Percentiles rank a stretch among this genome's conserved stretches.
These are phyloP conservation scores for Enteromius radiatus DNA, from an alignment of 2,797 vertebrate genomes.

Conservation along the genomic window DNA sequence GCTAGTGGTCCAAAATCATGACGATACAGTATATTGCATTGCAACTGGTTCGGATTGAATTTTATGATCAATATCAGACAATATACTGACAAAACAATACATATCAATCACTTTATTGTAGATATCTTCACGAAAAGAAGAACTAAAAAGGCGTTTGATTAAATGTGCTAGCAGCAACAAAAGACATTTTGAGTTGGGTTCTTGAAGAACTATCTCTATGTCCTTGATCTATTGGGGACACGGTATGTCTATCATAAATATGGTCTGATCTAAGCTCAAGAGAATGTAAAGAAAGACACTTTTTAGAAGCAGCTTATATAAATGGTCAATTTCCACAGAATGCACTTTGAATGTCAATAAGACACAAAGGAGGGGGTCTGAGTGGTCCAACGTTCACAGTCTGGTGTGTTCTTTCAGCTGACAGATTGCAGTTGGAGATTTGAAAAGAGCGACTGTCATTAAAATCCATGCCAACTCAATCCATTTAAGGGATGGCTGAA, in stretches of 20 bases:
- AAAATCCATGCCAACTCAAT: slow-evolving; percentile 65
- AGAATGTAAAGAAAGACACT: slow-evolving; percentile 72
- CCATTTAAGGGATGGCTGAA: slow-evolving; percentile 55
- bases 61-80: not conserved
- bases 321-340: slow-evolving; percentile 63
- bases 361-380: slow-evolving; percentile 63
- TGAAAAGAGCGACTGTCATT: slow-evolving; percentile 58
- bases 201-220: not conserved
- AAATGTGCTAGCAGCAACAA: not conserved
- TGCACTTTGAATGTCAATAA: slow-evolving; percentile 72
- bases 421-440: slow-evolving; percentile 59
- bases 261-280: slow-evolving; percentile 14
- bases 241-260: slow-evolving; percentile 53
- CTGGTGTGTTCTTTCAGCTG: slow-evolving; percentile 63
- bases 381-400: slow-evolving; percentile 61
- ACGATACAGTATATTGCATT: not conserved
- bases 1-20: not conserved
- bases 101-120: not conserved
- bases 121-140: not conserved
- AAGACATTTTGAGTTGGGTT: not conserved
- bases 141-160: not conserved
- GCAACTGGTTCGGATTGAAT: not conserved
- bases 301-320: slow-evolving; percentile 69
- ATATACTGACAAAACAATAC: not conserved
- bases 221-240: not conserved